These are phyloP conservation scores for Diachrysia chrysitis DNA, from an alignment of 2,888 invertebrate species.

Conservation along the genomic window DNA sequence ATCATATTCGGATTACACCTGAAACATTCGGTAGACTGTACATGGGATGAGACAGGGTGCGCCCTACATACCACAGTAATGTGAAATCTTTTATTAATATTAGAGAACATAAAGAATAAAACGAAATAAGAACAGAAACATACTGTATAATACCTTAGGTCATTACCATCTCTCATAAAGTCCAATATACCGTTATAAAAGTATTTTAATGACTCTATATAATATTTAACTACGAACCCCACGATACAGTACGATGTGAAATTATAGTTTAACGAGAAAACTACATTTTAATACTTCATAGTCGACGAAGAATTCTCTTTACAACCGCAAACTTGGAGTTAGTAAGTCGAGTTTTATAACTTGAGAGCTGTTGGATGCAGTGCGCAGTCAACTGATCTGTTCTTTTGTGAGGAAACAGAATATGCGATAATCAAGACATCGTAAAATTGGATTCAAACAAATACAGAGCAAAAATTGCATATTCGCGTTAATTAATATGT, in stretches of 20 bases:
- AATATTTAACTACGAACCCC: background rate
- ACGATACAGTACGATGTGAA: slow-evolving; percentile 13
- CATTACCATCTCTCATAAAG: background rate
- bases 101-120: background rate
- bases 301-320: slow-evolving; percentile 18
- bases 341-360: slow-evolving; percentile 16
- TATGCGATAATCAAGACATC: background rate
- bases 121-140: background rate
- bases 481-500: too few relatives aligned
- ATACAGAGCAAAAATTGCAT: too few relatives aligned
- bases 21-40: too few relatives aligned
- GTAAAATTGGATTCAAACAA: background rate
- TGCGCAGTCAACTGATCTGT: background rate
- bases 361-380: slow-evolving; percentile 14
- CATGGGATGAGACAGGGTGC: too few relatives aligned
- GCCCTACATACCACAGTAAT: too few relatives aligned
- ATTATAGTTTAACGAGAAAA: slow-evolving; percentile 21
- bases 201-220: background rate
- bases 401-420: background rate
- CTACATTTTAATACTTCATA: slow-evolving; percentile 31
- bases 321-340: slow-evolving; percentile 22
- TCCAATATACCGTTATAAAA: background rate
- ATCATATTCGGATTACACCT: too few relatives aligned
- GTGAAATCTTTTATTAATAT: background rate
- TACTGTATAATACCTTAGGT: background rate